Conservation (phyloP, 2,113 vertebrate species). For the Hypocryptadius cinnamomeus region DNA sequence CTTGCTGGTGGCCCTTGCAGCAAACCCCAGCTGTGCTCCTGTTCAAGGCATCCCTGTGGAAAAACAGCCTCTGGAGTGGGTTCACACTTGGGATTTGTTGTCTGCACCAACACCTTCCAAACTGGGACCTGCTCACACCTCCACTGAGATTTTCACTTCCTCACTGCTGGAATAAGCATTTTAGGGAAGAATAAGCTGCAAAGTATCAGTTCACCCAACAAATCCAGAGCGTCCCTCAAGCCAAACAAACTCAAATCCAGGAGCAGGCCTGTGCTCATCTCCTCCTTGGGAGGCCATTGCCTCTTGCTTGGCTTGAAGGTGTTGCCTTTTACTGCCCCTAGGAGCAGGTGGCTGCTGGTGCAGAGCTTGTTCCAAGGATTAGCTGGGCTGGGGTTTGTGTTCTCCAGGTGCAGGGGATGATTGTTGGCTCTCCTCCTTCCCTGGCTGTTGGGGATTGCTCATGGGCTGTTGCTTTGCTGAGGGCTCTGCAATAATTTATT, state of each 20-base stretch:
- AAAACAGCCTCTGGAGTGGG: neutral
- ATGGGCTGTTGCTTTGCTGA: neutral
- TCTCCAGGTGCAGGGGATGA: neutral
- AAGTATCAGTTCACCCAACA: neutral
- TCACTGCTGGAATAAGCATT: neutral
- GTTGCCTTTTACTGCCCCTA: neutral
- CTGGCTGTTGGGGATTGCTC: neutral
- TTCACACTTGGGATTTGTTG: neutral
- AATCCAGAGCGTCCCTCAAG: neutral
- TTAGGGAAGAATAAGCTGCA: neutral
- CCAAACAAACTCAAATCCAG: neutral
- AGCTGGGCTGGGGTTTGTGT: neutral
- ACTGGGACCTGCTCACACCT: neutral
- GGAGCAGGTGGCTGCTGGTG: neutral
- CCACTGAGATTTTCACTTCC: neutral
- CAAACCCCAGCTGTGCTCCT: neutral
- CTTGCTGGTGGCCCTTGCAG: neutral
- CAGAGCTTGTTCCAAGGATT: neutral
- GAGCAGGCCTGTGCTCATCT: neutral
- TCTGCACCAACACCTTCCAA: neutral
- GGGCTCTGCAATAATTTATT: neutral
- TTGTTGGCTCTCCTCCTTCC: neutral
- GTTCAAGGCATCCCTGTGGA: neutral
- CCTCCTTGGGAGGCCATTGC: neutral
- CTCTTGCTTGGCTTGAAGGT: neutral